phyloP scores from a whole-genome alignment of 64 coral and sea anemone genomes.

The Pocillopora damicornis region DNA sequence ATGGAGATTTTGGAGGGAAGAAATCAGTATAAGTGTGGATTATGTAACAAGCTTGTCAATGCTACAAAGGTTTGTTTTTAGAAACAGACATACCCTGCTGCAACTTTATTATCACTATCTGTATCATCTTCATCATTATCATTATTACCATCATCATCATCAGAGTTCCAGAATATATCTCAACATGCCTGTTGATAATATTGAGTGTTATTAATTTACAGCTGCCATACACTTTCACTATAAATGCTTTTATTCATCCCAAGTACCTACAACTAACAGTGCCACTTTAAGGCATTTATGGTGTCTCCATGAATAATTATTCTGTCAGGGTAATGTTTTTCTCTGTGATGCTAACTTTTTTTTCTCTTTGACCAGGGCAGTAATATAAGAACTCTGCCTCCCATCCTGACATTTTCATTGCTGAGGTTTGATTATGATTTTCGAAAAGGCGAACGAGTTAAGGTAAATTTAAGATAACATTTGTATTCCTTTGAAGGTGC shows the following conservation, averaged over 20 bases:
- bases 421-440: constrained; percentile 77
- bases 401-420: constrained; percentile 72
- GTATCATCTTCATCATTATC: background rate
- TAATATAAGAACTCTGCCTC: constrained; percentile 65
- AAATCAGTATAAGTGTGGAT: constrained; percentile 80
- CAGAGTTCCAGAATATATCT: background rate
- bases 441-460: constrained; percentile 49
- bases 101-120: background rate
- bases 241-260: too few species aligned
- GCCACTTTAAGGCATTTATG: too few species aligned
- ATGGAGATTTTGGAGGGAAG: constrained; percentile 60
- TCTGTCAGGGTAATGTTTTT: too few species aligned
- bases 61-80: constrained; percentile 61
- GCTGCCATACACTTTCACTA: too few species aligned
- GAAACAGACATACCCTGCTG: background rate
- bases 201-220: too few species aligned
- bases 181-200: too few species aligned
- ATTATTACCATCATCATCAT: background rate
- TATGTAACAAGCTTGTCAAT: constrained; percentile 69
- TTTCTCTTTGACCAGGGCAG: constrained; percentile 23
- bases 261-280: too few species aligned
- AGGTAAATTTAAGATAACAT: constrained; percentile 30
- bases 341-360: background rate
- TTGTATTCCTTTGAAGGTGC: background rate
- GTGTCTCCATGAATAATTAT: too few species aligned